A percentile compares a stretch with the other conserved stretches of the same genome.
Evolutionary conservation across 2,113 vertebrate species (phyloP).

Genomic region (Pelvicachromis taeniatus): DNA sequence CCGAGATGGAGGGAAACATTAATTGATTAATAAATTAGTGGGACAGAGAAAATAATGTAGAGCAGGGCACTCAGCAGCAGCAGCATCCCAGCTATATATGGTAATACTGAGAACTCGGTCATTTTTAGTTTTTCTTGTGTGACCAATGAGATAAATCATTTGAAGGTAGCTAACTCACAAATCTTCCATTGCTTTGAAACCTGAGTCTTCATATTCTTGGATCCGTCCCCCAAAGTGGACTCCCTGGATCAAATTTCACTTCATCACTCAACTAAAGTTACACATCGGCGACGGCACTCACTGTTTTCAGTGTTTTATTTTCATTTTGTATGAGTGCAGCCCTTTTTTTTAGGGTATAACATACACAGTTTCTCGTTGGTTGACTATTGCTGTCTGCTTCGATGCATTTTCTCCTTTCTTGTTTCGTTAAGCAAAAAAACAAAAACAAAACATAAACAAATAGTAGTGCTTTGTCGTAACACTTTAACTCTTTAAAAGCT

Average conservation of each 20-base stretch:
- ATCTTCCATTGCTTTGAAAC: not conserved
- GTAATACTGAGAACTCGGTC: not conserved
- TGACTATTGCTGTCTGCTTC: not conserved
- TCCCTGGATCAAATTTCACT: not conserved
- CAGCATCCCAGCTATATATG: not conserved
- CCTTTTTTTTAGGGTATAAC: not conserved
- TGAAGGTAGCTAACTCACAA: not conserved
- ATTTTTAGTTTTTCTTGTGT: not conserved
- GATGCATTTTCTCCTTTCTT: not conserved
- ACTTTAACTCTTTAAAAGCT: not conserved
- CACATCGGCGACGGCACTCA: not conserved
- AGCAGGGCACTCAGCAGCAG: not conserved
- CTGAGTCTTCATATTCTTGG: not conserved
- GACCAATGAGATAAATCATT: not conserved
- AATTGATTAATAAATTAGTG: not conserved
- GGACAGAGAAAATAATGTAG: not conserved
- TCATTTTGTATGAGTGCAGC: not conserved
- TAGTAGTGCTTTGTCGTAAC: not conserved
- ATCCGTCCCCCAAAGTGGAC: not conserved
- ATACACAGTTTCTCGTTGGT: not conserved
- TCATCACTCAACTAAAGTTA: not conserved
- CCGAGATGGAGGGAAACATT: not conserved
- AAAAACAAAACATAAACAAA: not conserved
- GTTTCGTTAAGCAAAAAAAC: not conserved
- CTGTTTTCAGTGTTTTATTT: not conserved